Conservation (phyloP, 2,888 invertebrate species). For the Aphodius granarius region DNA sequence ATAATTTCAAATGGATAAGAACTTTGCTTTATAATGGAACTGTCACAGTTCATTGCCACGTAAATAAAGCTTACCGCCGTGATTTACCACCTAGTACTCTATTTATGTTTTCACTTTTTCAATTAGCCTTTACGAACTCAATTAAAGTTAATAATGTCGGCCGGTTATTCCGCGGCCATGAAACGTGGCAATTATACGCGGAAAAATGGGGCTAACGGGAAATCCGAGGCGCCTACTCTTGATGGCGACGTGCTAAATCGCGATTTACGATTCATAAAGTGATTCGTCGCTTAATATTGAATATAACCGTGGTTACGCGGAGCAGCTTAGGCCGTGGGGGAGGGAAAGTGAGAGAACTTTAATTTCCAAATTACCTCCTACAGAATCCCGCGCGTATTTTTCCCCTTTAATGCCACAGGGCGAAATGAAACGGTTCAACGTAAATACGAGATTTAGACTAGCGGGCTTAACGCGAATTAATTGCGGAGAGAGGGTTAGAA, state of each 20-base stretch:
- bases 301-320: background rate
- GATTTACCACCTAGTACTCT: background rate
- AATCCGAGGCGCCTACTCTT: background rate
- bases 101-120: background rate
- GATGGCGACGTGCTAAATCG: background rate
- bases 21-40: background rate
- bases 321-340: background rate
- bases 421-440: background rate
- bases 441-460: slow-evolving; percentile 23
- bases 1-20: background rate
- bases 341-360: background rate
- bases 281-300: background rate
- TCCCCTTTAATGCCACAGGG: background rate
- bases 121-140: background rate
- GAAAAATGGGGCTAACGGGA: background rate
- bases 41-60: background rate
- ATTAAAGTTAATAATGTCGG: background rate
- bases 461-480: slow-evolving; percentile 26
- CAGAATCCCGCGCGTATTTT: background rate
- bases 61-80: background rate
- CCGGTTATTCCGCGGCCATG: background rate
- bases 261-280: background rate
- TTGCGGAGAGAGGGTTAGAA: slow-evolving; percentile 4
- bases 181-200: background rate
- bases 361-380: background rate